Base-by-base conservation (phyloP, 2,888 invertebrate species). In the Ischnura elegans region DNA sequence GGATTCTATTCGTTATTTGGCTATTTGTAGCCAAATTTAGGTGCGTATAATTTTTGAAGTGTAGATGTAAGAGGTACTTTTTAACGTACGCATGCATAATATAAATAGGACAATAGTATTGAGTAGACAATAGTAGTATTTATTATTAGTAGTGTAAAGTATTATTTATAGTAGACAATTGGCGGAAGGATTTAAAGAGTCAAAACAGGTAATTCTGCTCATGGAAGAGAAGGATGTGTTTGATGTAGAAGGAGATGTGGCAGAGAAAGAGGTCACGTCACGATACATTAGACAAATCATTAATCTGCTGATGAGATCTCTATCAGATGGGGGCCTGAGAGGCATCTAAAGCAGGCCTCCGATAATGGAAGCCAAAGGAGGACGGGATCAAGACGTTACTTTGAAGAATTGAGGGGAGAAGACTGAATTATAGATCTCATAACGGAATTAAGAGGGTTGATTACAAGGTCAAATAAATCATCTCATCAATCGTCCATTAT, bases 371-470 rank as follows among this genome's bases (percentile, higher is more conserved):
- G 61, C 6, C 61, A 61, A 5, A 55, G 55, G 55, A 8, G 19
- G 51, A 61, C n/a, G 61, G 61, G n/a, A 61, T n/a, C 61, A 61
- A 61, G 61, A 61, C 21, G 61, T n/a, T 61, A 61, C 51, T 61
- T 21, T 5, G n/a, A n/a, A 25, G n/a, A 61, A n/a, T 61, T 61
- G 61, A 61, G 61, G n/a, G 61, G 61, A 16, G n/a, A 21, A 5
- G 25, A 61, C 19, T 13, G 51, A 51, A 51, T 51, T 51, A 51
- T 51, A 51, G 2, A 51, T 51, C 51, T 51, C 13, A 51, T 51
- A 51, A 51, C 19, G 2, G 19, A 19, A 51, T 51, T 51, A 51
- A 13, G 51, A 19, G 51, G 51, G 19, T 10, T 51, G 51, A 51
- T 51, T 19, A 10, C 51, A 51, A 8, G 51, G 51, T 19, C 2